Base-by-base conservation (phyloP, 2,888 invertebrate genomes). In the Cosmia pyralina region DNA sequence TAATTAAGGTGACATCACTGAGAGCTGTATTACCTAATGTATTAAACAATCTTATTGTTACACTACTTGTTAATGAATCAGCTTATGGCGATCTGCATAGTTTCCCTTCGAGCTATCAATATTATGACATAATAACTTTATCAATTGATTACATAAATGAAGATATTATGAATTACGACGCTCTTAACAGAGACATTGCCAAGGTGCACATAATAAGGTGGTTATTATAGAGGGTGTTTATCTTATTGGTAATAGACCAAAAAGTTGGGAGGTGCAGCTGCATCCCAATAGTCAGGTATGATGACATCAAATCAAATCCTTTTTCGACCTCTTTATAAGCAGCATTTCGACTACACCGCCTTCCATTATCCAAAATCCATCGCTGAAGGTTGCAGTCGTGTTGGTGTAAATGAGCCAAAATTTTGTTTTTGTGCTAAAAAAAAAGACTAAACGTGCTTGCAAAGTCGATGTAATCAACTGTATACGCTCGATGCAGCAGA, bases 21-120 rank as follows among this genome's bases (percentile, higher is more conserved):
- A 53, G 62, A 79, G 69, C 70, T 83, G 74, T 74, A 55, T 70
- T 62, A 71, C 34, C 8, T 79, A 79, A 71, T 60, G 17, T 68
- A 52, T 74, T 63, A 81, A 81, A 79, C 79, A 74, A 71, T 70
- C 66, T 48, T 69, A 74, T 73, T 78, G 92, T 90, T 63, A 59
- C 52, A 74, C 46, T 44, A 22, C 53, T 7, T 58, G 60, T 38
- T 38, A 55, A 62, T 81, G 82, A 70, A 52, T 73, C 73, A 81
- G 55, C 62, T 59, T 22, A 59, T 64, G 48, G 28, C 46, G 46
- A 63, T 46, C 52, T 59, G 79, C 55, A 74, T 79, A 81, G 68
- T 74, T 79, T 58, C 50, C 58, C 59, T 79, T 46, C n/a, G 4
- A 67, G 58, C 13, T 74, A 74, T 74, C 72, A 79, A 72, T 74